Percentiles rank a stretch among this genome's conserved stretches.
phyloP scores from a whole-genome alignment of 1,140 invertebrate genomes.

The Pomphorhynchus laevis region DNA sequence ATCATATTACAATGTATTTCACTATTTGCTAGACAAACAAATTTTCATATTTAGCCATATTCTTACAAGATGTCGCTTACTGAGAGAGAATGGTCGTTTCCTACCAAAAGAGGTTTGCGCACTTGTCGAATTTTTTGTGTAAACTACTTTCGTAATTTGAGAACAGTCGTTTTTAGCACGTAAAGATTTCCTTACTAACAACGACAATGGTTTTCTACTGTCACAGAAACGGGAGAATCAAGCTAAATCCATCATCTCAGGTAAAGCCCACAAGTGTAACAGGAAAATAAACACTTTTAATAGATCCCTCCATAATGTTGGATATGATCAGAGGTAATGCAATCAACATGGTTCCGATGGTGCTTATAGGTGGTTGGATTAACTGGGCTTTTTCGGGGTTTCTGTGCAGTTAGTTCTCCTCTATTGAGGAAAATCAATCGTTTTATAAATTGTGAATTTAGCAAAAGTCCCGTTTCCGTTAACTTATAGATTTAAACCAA shows the following conservation, averaged over 20 bases:
- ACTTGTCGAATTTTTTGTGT: neutral
- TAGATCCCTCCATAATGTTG: constrained; percentile 74
- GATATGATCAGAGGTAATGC: constrained; percentile 97
- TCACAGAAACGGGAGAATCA: constrained; percentile 51
- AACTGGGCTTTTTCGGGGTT: constrained; percentile 99
- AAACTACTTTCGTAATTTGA: constrained; percentile 3
- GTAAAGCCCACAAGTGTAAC: constrained; percentile 11
- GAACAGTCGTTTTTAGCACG: constrained; percentile 55
- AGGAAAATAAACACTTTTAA: constrained; percentile 8
- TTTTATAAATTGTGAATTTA: constrained; percentile 16
- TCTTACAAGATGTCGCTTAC: constrained; percentile 49
- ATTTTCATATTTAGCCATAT: constrained; percentile 38
- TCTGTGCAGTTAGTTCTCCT: constrained; percentile 40
- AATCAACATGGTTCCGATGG: constrained; percentile 80
- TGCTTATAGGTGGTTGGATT: constrained; percentile 92
- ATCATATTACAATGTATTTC: no score
- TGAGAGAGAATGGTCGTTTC: constrained; percentile 84
- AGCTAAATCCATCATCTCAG: constrained; percentile 60
- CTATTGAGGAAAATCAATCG: neutral
- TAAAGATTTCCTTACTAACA: constrained; percentile 71
- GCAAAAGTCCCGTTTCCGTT: constrained; percentile 90
- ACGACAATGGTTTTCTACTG: constrained; percentile 34
- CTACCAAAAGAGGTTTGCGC: constrained; percentile 33
- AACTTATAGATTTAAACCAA: constrained; percentile 82
- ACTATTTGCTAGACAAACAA: no score